Conservation (phyloP, 2,888 invertebrate species). For the Carterocephalus palaemon region DNA sequence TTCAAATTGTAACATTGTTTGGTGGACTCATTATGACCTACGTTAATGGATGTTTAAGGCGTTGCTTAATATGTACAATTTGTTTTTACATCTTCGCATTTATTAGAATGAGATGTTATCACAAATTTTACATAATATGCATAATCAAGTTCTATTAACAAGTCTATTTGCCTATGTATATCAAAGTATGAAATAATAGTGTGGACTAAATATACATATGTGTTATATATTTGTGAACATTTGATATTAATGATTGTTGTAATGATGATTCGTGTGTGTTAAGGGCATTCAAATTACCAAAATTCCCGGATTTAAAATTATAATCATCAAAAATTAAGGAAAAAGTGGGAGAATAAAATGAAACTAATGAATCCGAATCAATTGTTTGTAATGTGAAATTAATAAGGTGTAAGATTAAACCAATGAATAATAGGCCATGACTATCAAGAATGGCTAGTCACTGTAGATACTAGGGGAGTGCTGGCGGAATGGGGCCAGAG, state of each 20-base stretch:
- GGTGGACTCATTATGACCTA: conserved; percentile 4
- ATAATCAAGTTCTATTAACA: conserved; percentile 22
- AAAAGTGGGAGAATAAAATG: conserved; percentile 19
- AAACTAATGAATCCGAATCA: conserved; percentile 7
- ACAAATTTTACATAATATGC: conserved; percentile 48
- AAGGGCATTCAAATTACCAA: conserved; percentile 34
- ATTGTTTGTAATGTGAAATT: conserved; percentile 12
- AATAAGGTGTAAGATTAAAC: conserved; percentile 13
- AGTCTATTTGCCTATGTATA: conserved; percentile 33
- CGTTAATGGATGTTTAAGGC: conserved; percentile 3
- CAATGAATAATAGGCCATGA: conserved; percentile 38
- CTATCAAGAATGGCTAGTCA: conserved; percentile 53
- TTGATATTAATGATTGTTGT: conserved; percentile 12
- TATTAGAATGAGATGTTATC: conserved; percentile 67
- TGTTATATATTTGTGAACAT: conserved; percentile 17
- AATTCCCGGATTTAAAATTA: conserved; percentile 20
- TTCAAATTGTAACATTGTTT: conserved; percentile 21
- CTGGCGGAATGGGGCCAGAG: conserved; percentile 25
- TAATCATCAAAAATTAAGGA: conserved; percentile 9
- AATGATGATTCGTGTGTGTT: conserved; percentile 14
- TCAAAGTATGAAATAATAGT: conserved; percentile 25
- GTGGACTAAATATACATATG: conserved; percentile 24
- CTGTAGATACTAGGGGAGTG: conserved; percentile 34
- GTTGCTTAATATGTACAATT: conserved; percentile 53
- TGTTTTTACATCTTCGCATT: conserved; percentile 69